These are phyloP conservation scores for Tetragonula carbonaria DNA, from an alignment of 2,888 invertebrate genomes.

Conservation along the genomic window DNA sequence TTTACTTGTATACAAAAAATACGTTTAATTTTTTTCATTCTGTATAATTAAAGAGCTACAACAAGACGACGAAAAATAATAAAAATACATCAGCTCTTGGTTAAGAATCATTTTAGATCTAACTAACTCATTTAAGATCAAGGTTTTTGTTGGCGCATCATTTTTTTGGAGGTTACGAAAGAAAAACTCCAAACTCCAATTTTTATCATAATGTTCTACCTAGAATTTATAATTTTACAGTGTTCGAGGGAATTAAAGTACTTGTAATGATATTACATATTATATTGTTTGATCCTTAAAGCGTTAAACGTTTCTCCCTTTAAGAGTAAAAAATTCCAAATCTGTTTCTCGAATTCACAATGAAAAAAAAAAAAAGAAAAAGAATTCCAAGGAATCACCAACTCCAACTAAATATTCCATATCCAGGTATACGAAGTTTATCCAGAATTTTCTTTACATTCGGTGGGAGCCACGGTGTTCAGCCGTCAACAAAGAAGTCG, in stretches of 20 bases:
- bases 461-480: not conserved
- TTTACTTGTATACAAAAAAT: too few species aligned
- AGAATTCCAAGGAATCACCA: not conserved
- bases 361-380: not conserved
- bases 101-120: not conserved
- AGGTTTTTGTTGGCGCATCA: too few species aligned
- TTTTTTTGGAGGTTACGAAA: too few species aligned
- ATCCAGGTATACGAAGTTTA: not conserved
- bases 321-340: not conserved
- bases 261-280: too few species aligned
- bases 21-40: not conserved
- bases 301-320: not conserved
- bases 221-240: too few species aligned
- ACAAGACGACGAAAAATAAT: not conserved
- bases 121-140: too few species aligned
- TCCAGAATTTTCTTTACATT: not conserved
- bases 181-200: too few species aligned
- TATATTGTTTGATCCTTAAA: too few species aligned
- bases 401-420: not conserved
- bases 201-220: too few species aligned
- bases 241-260: too few species aligned
- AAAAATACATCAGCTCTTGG: not conserved
- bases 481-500: not conserved
- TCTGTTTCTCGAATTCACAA: not conserved
- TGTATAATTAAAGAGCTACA: not conserved